phyloP scores from a whole-genome alignment of 2,888 invertebrate genomes.

The Cordilura impudica region DNA sequence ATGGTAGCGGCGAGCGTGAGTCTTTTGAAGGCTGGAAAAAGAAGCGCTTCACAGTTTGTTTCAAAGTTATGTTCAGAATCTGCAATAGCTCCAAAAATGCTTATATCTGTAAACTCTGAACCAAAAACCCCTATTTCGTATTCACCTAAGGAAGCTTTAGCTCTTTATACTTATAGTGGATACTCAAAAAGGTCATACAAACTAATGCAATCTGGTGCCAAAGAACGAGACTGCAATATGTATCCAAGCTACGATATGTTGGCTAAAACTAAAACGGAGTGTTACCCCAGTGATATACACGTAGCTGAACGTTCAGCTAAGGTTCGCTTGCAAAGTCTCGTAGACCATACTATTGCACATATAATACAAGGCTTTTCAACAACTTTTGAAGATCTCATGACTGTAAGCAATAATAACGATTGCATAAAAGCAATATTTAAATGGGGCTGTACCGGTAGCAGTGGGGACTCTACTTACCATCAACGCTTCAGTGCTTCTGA shows the following conservation, averaged over 20 bases:
- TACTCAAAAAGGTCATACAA: conserved; percentile 21
- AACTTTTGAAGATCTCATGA: not conserved
- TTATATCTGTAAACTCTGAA: not conserved
- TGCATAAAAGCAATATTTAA: conserved; percentile 4
- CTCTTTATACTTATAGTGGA: conserved; percentile 1
- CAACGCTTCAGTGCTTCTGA: conserved; percentile 3
- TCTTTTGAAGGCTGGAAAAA: too few relatives aligned
- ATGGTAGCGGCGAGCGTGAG: too few relatives aligned
- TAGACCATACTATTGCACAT: not conserved
- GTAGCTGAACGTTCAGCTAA: too few relatives aligned
- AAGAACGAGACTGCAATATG: conserved; percentile 9
- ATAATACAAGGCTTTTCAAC: not conserved
- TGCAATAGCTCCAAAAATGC: not conserved
- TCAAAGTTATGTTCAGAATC: too few relatives aligned
- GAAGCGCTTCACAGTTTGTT: too few relatives aligned
- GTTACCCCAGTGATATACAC: too few relatives aligned
- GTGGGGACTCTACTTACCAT: not conserved
- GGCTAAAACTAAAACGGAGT: too few relatives aligned
- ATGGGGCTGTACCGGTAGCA: conserved; percentile 3
- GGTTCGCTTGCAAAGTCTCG: not conserved
- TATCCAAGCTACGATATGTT: not conserved
- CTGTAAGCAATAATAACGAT: not conserved
- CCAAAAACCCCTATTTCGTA: conserved; percentile 11
- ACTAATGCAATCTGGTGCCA: conserved; percentile 14
- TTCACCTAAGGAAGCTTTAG: conserved; percentile 29